Percentiles rank a stretch among this genome's conserved stretches.
phyloP scores from a whole-genome alignment of 1,140 invertebrate genomes.

The Lerema accius region DNA sequence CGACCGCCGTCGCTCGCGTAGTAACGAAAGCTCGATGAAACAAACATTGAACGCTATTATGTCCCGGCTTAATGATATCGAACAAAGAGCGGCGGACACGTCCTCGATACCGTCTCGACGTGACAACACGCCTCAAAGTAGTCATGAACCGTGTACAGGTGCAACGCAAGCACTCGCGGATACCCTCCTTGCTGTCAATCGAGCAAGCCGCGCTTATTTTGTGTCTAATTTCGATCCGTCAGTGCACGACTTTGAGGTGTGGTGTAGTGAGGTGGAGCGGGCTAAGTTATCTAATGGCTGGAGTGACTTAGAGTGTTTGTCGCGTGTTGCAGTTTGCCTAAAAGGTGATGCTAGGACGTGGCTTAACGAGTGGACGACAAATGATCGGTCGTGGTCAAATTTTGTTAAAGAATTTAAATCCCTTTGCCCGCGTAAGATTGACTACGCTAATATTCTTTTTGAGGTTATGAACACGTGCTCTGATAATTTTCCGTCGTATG shows the following conservation, averaged over 20 bases:
- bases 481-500: slow-evolving; percentile 33
- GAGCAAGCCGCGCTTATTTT: neutral
- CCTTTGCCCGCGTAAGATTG: slow-evolving; percentile 31
- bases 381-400: slow-evolving; percentile 36
- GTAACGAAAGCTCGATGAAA: neutral
- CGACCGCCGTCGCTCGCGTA: neutral
- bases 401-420: slow-evolving; percentile 41
- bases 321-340: slow-evolving; percentile 33
- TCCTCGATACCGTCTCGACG: neutral
- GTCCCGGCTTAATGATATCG: neutral
- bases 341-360: slow-evolving; percentile 39
- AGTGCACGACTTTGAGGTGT: slow-evolving; percentile 3
- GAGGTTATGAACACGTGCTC: slow-evolving; percentile 35
- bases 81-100: neutral
- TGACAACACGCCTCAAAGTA: neutral
- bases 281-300: neutral
- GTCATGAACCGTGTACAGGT: neutral
- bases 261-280: slow-evolving; percentile 5
- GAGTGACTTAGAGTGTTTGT: slow-evolving; percentile 23
- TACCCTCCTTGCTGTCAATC: neutral
- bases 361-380: slow-evolving; percentile 40
- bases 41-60: neutral
- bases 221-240: neutral
- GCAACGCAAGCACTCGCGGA: neutral
- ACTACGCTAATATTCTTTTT: slow-evolving; percentile 38